Evolutionary conservation across 2,888 invertebrate genomes (phyloP).

Genomic region (Lapara coniferarum): DNA sequence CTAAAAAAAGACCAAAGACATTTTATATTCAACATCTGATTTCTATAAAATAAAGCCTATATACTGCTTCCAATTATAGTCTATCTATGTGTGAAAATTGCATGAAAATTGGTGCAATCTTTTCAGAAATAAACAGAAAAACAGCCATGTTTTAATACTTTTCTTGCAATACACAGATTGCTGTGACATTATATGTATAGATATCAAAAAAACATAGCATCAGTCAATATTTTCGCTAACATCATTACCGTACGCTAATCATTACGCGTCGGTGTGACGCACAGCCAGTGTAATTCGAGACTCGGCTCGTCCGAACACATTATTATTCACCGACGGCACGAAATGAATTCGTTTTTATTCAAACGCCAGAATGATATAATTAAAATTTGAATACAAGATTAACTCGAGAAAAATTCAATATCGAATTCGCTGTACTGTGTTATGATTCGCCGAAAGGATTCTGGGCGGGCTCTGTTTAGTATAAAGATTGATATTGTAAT

Average conservation of each 20-base stretch:
- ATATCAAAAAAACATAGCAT: no score
- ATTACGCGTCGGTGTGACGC: constrained; percentile 59
- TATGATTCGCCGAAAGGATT: constrained; percentile 53
- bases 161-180: no score
- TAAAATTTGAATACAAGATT: constrained; percentile 83
- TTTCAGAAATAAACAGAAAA: no score
- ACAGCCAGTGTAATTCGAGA: constrained; percentile 57
- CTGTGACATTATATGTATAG: no score
- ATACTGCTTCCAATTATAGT: no score
- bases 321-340: constrained; percentile 75
- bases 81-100: no score
- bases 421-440: constrained; percentile 55
- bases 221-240: no score
- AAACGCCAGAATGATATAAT: constrained; percentile 81
- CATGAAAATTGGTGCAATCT: no score
- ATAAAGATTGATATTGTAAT: neutral
- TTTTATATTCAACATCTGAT: no score
- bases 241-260: constrained; percentile 33
- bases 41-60: no score
- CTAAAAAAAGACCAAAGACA: no score
- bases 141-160: no score
- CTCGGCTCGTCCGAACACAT: constrained; percentile 60
- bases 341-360: constrained; percentile 82
- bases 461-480: constrained; percentile 31
- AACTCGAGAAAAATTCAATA: constrained; percentile 75